Conservation (phyloP, 2,113 vertebrate genomes). For the Bufo bufo region DNA sequence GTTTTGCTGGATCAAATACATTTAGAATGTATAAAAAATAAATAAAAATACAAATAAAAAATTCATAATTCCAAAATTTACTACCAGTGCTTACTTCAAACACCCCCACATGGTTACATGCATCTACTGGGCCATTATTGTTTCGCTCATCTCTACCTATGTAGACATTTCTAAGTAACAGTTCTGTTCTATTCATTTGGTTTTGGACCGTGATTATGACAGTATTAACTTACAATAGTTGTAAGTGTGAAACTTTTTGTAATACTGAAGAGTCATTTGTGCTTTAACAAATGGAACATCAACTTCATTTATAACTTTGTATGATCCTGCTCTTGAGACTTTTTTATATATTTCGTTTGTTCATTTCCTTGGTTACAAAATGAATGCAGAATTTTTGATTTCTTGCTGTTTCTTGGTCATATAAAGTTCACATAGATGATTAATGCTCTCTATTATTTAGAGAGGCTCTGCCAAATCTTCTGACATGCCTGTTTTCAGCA, state of each 20-base stretch:
- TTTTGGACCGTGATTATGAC: conserved; percentile 19
- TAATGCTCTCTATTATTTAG: conserved; percentile 4
- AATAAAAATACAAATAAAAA: not conserved
- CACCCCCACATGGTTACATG: not conserved
- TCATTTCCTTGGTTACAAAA: conserved; percentile 14
- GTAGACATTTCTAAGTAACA: conserved; percentile 3
- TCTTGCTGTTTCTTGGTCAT: conserved; percentile 43
- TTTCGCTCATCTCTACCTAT: conserved; percentile 13
- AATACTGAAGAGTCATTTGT: conserved; percentile 51
- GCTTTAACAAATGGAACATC: conserved; percentile 50
- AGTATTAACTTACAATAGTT: conserved; percentile 49
- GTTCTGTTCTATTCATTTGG: conserved; percentile 27
- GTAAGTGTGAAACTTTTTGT: conserved; percentile 55
- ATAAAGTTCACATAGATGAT: conserved; percentile 48
- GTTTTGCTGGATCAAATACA: not conserved
- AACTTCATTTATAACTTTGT: conserved; percentile 48
- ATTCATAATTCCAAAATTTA: not conserved
- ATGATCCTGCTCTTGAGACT: conserved; percentile 44
- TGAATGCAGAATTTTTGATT: conserved; percentile 29
- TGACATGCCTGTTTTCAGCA: not conserved
- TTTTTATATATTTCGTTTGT: conserved; percentile 45
- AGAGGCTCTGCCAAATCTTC: too few relatives aligned
- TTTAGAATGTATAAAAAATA: not conserved
- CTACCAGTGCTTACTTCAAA: not conserved
- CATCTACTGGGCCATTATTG: not conserved